These are phyloP conservation scores for Myoxocephalus aenaeus DNA, from an alignment of 2,797 vertebrate species.

Conservation along the genomic window DNA sequence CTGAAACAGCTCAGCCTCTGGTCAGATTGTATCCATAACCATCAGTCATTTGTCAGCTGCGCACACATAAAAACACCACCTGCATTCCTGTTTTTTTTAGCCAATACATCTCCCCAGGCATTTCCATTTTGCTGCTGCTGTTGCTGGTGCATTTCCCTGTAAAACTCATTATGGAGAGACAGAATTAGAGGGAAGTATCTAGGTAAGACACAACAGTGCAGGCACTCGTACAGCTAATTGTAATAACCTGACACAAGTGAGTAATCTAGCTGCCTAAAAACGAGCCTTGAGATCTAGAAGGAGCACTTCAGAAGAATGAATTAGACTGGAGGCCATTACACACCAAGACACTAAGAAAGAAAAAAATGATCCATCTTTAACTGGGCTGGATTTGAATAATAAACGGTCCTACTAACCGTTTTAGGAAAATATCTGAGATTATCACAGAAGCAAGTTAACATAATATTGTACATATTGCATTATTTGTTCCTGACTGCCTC, in stretches of 20 bases:
- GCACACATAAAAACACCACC: slow-evolving; percentile 68
- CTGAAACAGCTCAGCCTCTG: slow-evolving; percentile 59
- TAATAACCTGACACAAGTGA: slow-evolving; percentile 85
- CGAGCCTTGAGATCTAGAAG: slow-evolving; percentile 70
- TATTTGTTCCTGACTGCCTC: slow-evolving; percentile 55
- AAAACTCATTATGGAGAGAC: slow-evolving; percentile 77
- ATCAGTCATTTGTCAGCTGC: slow-evolving; percentile 67
- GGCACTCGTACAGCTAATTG: slow-evolving; percentile 80
- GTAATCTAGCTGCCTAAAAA: slow-evolving; percentile 79
- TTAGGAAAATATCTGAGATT: slow-evolving; percentile 54
- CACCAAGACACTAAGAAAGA: slow-evolving; percentile 56
- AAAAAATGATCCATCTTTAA: slow-evolving; percentile 69
- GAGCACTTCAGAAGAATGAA: slow-evolving; percentile 76
- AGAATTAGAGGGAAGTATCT: slow-evolving; percentile 71
- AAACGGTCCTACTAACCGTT: slow-evolving; percentile 52
- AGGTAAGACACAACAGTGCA: slow-evolving; percentile 68
- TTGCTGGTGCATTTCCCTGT: slow-evolving; percentile 59
- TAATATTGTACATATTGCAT: slow-evolving; percentile 56
- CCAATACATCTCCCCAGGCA: slow-evolving; percentile 70
- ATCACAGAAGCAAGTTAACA: slow-evolving; percentile 50
- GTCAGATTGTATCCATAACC: slow-evolving; percentile 69
- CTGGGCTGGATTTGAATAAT: slow-evolving; percentile 67
- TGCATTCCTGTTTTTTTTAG: slow-evolving; percentile 62
- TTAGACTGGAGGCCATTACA: slow-evolving; percentile 73
- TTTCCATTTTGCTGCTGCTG: slow-evolving; percentile 70